Evolutionary conservation across 2,888 invertebrate species (phyloP).

Genomic region (Artemia sinica): DNA sequence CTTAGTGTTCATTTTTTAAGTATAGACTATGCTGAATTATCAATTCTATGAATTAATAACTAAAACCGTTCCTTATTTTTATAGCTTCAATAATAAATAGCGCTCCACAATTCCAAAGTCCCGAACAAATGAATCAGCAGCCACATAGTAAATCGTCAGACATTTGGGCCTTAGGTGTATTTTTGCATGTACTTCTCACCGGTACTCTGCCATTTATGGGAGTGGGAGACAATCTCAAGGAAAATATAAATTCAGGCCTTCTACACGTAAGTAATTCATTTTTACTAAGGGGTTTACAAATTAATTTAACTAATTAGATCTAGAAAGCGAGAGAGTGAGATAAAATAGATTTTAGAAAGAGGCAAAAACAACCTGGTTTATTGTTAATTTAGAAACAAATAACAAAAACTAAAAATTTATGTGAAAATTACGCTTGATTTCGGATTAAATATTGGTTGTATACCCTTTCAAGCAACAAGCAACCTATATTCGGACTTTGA

Average conservation of each 20-base stretch:
- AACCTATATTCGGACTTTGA: too few species aligned
- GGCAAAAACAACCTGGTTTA: too few species aligned
- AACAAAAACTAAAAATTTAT: too few species aligned
- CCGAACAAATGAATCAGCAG: slow-evolving; percentile 10
- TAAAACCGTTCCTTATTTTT: not conserved
- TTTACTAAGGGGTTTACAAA: slow-evolving; percentile 21
- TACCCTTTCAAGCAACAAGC: too few species aligned
- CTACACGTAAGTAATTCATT: slow-evolving; percentile 44
- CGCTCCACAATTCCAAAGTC: not conserved
- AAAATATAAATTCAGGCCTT: slow-evolving; percentile 69
- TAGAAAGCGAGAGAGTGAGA: slow-evolving; percentile 57
- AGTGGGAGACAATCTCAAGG: slow-evolving; percentile 76
- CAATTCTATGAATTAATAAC: too few species aligned
- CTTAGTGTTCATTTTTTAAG: slow-evolving; percentile 14
- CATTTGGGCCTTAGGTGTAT: slow-evolving; percentile 91
- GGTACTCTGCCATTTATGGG: slow-evolving; percentile 91
- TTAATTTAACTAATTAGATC: slow-evolving; percentile 68
- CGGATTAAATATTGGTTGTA: too few species aligned
- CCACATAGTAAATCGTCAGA: slow-evolving; percentile 63
- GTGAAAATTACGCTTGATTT: too few species aligned
- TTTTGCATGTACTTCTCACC: slow-evolving; percentile 78
- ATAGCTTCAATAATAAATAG: not conserved
- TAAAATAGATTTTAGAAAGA: too few species aligned
- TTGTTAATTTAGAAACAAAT: too few species aligned
- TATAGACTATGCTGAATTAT: too few species aligned